Base-by-base conservation (phyloP, 2,113 vertebrate genomes). In the Dinomys branickii region DNA sequence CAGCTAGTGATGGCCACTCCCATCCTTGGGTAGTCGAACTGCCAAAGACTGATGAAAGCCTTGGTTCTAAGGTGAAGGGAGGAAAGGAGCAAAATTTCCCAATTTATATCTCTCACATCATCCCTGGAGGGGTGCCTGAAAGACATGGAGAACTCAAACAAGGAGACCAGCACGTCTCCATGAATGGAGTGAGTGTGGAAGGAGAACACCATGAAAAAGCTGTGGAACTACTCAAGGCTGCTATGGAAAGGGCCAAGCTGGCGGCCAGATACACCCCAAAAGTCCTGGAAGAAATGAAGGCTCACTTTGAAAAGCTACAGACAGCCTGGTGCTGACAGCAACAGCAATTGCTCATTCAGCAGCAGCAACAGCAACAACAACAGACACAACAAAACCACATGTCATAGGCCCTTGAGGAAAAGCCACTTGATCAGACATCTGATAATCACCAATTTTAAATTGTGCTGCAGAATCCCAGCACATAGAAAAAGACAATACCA, bases 1-100 rank as follows among this genome's bases (percentile, higher is more conserved):
- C 99, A 92, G 99, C 99, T 94, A 99, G 99, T 0, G 99, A 99
- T 98, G 99, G 99, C 97, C 99, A 99, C 98, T 99, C 99, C 52
- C 99, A 99, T 98, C 99, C 99, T 0, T 98, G 99, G 99, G 99
- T 99, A 95, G 99, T 99, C 50, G 99, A 99, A 98, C 99, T 99
- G 59, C 99, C 99, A 78, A 99, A 99, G 98, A 99, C 99, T 3
- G 99, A 99, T 90, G 99, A 99, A 98, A 99, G 99, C n/a, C 98
- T 99, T 96, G 99, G 99, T 96, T 99, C 99, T 98, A 99, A 99
- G 35, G 99, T 99, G 94, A 99, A 99, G 99, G 99, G 99, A 81
- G 99, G 99, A 97, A 99, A 99, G 97, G 99, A 99, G 94, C 99
- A 99, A 97, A 99, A 99, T 98, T 98, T 99, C 4, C 99, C 99